A percentile compares a stretch with the other conserved stretches of the same genome.
Conservation (phyloP, 2,797 vertebrate genomes). For the Acanthornis magna region DNA sequence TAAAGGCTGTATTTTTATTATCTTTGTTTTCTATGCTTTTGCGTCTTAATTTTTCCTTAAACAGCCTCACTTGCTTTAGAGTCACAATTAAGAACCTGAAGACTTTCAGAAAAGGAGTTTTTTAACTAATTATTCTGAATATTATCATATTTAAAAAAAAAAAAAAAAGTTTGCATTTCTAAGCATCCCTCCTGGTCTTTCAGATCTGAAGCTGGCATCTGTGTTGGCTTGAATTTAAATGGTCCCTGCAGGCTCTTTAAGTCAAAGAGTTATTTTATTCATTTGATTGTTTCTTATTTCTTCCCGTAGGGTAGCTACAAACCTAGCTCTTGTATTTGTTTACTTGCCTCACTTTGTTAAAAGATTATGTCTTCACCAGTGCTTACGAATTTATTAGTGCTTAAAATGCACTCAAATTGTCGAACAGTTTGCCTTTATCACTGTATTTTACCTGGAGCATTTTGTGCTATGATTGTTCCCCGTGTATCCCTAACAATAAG, state of each 20-base stretch:
- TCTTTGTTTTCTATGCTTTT: not conserved
- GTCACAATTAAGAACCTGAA: not conserved
- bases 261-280: slow-evolving; percentile 51
- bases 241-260: slow-evolving; percentile 54
- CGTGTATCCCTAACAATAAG: not conserved
- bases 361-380: slow-evolving; percentile 31
- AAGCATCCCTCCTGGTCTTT: slow-evolving; percentile 35
- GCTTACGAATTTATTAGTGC: slow-evolving; percentile 39
- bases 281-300: slow-evolving; percentile 50
- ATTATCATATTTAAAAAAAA: not conserved
- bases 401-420: slow-evolving; percentile 27
- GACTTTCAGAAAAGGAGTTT: not conserved
- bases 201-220: slow-evolving; percentile 51
- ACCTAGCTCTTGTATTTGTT: slow-evolving; percentile 44
- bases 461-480: not conserved
- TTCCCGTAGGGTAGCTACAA: slow-evolving; percentile 29
- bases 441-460: slow-evolving; percentile 34
- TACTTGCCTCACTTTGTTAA: slow-evolving; percentile 53
- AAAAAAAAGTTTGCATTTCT: not conserved
- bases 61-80: not conserved
- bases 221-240: slow-evolving; percentile 61
- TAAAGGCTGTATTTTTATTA: not conserved
- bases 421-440: slow-evolving; percentile 40
- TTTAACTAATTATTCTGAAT: slow-evolving; percentile 26
- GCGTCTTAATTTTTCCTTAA: not conserved